Base-by-base conservation (phyloP, 2,888 invertebrate genomes). In the Chironomus riparius region DNA sequence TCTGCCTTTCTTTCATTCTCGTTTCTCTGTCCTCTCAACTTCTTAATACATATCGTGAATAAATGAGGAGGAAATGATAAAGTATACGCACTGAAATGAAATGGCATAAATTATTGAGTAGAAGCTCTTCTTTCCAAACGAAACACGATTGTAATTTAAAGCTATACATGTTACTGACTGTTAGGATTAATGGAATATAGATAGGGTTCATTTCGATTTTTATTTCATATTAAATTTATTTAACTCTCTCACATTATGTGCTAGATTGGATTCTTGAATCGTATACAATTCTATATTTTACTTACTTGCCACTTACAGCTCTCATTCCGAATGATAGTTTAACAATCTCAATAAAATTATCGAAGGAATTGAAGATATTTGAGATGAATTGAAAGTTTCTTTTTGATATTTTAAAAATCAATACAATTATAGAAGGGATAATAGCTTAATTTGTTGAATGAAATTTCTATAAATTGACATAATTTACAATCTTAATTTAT, bases 41-140 rank as follows among this genome's bases (percentile, higher is more conserved):
- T 50, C 65, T 22, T 65, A 65, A 65, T 65, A 65, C 65, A 65
- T 24, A 48, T 74, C 74, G 68, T 47, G 48, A 74, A 68, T 68
- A 74, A 74, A 68, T 74, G 74, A 68, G 61, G 68, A 22, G 62
- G 74, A 74, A 74, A 74, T 74, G 74, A 74, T 74, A 74, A 74
- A 74, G 65, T 68, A 47, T 62, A 47, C 21, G 47, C 47, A 65
- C 24, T 62, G 68, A 68, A 74, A 74, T 68, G 65, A 74, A 74
- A 65, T 48, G 48, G 74, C 74, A 74, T 74, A 74, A 74, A 74
- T 74, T 73, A 73, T 73, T 71, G 22, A 71, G 56, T 61, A n/a
- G 48, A 70, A 47, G 48, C 56, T 48, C 71, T 70, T 47, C 48
- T 70, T 48, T 70, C 22, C 68, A n/a, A 28, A n/a, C 47, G 72